Conservation (phyloP, 2,113 vertebrate genomes). For the Tragelaphus strepsiceros region DNA sequence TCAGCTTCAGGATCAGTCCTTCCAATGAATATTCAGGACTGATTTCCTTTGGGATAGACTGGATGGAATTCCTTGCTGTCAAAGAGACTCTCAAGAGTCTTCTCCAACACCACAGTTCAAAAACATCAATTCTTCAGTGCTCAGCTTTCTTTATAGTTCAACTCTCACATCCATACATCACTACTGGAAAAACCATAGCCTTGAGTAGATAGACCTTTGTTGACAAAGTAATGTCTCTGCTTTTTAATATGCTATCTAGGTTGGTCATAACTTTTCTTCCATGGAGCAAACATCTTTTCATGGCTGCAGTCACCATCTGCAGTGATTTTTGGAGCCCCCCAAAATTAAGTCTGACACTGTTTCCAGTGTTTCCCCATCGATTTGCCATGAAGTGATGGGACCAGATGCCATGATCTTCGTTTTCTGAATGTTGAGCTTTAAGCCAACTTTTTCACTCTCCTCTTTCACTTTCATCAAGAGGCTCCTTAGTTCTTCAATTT, state of each 20-base stretch:
- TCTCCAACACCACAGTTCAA: background rate
- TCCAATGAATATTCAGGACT: background rate
- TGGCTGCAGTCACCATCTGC: background rate
- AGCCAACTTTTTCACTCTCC: background rate
- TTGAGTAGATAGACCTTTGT: background rate
- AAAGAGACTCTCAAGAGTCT: background rate
- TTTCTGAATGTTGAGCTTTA: background rate
- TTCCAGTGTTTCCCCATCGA: background rate
- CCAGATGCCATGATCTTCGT: background rate
- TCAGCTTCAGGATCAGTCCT: background rate
- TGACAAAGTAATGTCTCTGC: background rate
- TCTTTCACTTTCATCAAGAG: background rate
- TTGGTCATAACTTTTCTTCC: background rate
- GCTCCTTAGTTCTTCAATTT: background rate
- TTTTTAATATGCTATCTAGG: background rate
- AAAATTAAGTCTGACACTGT: background rate
- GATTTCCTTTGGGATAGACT: background rate
- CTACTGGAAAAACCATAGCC: background rate
- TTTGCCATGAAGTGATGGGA: background rate
- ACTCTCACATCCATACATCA: background rate
- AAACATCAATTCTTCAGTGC: background rate
- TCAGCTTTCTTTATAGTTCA: background rate
- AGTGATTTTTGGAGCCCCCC: background rate
- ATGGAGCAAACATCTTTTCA: background rate
- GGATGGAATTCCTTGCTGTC: background rate